Evolutionary conservation across 1,140 invertebrate species (phyloP), one percentile per base, ranked within the genome.

Genomic region (Camponotus vicinus): DNA sequence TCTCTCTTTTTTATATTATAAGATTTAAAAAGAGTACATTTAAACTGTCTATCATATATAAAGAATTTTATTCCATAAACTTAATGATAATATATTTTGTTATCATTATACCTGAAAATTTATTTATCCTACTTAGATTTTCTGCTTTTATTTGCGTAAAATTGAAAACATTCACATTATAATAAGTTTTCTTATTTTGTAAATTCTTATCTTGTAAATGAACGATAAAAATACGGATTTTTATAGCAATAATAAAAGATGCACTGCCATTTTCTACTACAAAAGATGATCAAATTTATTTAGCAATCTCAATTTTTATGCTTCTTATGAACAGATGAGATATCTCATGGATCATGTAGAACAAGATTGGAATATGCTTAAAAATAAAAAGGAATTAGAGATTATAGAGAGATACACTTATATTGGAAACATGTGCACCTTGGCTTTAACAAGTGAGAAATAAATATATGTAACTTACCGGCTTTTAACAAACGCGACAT

Each of bases 291-390:
- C 21, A 37, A 67, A 0, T 42, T 57, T 57, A 27, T 7, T 15
- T 3, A 55, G 32, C 0, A 13, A n/a, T 40, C 9, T 73, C 18
- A 73, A 57, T 73, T 55, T 34, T 70, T 13, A 42, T 18, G 67
- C 45, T 69, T 61, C 0, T 49, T 6, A 7, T 15, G 13, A 73
- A 75, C 2, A 83, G 79, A 34, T 83, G 37, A 73, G 7, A 7
- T 40, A 21, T 40, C 79, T 83, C 3, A 75, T 83, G 79, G n/a
- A 63, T n/a, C 40, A 49, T 45, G 27, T 83, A 34, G 40, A 73
- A 61, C 40, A 49, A 45, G 79, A 83, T 49, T 83, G 79, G 79
- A 83, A 83, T 67, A 83, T 83, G 55, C 79, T 83, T 45, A 83
- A 83, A n/a, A 40, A 83, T 61, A 83, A 83, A 61, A 83, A 21